These are phyloP conservation scores for Anoplopoma fimbria DNA, from an alignment of 2,113 vertebrate species.

Conservation along the genomic window DNA sequence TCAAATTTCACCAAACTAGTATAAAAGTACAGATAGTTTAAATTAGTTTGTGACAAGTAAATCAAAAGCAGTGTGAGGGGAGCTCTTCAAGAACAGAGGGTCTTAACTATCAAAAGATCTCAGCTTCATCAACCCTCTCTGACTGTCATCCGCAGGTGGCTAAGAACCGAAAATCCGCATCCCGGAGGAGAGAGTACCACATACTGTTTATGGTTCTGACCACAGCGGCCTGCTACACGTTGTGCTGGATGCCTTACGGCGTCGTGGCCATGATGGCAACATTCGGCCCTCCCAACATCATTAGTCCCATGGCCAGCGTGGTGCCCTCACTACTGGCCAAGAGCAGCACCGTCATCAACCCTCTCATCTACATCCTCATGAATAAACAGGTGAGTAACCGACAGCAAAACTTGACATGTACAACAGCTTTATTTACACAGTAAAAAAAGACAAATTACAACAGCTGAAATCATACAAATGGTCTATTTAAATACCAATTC, in stretches of 20 bases:
- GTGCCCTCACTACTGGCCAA: slow-evolving; percentile 89
- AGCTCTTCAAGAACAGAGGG: background rate
- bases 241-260: slow-evolving; percentile 90
- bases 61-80: background rate
- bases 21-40: background rate
- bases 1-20: background rate
- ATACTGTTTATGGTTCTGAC: slow-evolving; percentile 89
- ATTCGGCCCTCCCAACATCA: slow-evolving; percentile 84
- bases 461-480: slow-evolving; percentile 76
- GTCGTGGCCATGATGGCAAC: slow-evolving; percentile 88
- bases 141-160: slow-evolving; percentile 79
- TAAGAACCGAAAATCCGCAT: slow-evolving; percentile 84
- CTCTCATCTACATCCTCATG: slow-evolving; percentile 90
- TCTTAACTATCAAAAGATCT: background rate
- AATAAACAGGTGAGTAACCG: slow-evolving; percentile 85
- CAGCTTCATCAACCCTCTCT: background rate
- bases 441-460: slow-evolving; percentile 74
- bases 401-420: slow-evolving; percentile 43
- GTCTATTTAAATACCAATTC: slow-evolving; percentile 77
- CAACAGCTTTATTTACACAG: slow-evolving; percentile 82
- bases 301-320: slow-evolving; percentile 85
- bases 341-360: slow-evolving; percentile 90
- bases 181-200: slow-evolving; percentile 86
- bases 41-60: background rate
- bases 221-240: slow-evolving; percentile 85